These are phyloP conservation scores for Uromys caudimaculatus DNA, from an alignment of 2,797 vertebrate genomes.

Conservation along the genomic window DNA sequence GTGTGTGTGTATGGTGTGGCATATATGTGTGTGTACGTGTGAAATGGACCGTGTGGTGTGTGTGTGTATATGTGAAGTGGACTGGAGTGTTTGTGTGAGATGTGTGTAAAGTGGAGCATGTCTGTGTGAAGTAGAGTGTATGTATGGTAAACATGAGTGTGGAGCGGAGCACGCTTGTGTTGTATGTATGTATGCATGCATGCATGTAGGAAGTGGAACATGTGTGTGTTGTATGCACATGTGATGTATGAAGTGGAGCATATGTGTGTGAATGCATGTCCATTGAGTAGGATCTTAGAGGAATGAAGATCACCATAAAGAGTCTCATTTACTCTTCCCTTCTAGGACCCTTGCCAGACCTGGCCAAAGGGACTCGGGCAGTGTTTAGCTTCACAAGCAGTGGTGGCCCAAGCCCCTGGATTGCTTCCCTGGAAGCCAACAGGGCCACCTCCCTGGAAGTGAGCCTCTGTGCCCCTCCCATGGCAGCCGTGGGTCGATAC, in stretches of 20 bases:
- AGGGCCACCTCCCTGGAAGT: slow-evolving; percentile 70
- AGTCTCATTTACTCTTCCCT: not conserved
- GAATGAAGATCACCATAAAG: not conserved
- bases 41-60: not conserved
- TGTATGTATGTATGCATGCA: not conserved
- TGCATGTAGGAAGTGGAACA: not conserved
- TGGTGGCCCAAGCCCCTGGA: slow-evolving; percentile 72
- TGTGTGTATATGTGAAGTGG: not conserved
- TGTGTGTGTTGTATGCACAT: not conserved
- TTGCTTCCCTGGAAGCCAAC: slow-evolving; percentile 56
- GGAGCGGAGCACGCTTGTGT: too few relatives aligned
- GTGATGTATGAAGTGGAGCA: not conserved
- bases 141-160: too few relatives aligned
- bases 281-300: not conserved
- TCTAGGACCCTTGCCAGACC: slow-evolving; percentile 80
- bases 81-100: not conserved
- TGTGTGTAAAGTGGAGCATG: too few relatives aligned
- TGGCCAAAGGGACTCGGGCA: slow-evolving; percentile 78
- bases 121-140: not conserved
- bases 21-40: not conserved
- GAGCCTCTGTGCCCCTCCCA: slow-evolving; percentile 78
- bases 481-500: slow-evolving; percentile 81
- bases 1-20: not conserved
- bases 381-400: slow-evolving; percentile 73
- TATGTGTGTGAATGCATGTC: not conserved